Conservation (phyloP, 2,888 invertebrate genomes). For the Volucella inanis region DNA sequence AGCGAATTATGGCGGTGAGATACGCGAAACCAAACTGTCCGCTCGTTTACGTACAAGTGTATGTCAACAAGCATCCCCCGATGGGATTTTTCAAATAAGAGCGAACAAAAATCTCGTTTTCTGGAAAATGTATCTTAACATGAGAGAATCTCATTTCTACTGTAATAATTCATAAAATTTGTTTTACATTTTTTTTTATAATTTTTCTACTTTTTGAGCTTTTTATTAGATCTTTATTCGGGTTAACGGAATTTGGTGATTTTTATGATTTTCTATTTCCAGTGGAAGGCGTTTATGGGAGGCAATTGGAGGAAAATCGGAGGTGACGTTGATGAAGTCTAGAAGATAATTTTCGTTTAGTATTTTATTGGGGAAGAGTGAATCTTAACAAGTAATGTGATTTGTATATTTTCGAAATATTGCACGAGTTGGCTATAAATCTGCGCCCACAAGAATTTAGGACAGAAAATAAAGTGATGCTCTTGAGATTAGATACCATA, state of each 20-base stretch:
- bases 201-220: conserved; percentile 11
- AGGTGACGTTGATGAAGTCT: conserved; percentile 6
- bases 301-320: neutral
- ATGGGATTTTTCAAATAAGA: conserved; percentile 44
- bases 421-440: too few relatives aligned
- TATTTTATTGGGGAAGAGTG: too few relatives aligned
- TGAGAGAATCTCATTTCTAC: conserved; percentile 42
- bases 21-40: conserved; percentile 27
- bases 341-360: too few relatives aligned
- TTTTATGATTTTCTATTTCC: conserved; percentile 59
- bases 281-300: conserved; percentile 14
- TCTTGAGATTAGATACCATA: too few relatives aligned
- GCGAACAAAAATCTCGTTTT: conserved; percentile 38
- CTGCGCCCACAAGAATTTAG: too few relatives aligned
- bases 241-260: conserved; percentile 31
- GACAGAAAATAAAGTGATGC: too few relatives aligned
- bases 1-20: conserved; percentile 67
- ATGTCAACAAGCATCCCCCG: conserved; percentile 38
- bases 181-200: neutral
- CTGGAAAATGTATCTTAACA: conserved; percentile 56
- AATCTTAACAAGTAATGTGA: too few relatives aligned
- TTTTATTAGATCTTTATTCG: conserved; percentile 20
- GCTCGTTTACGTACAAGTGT: conserved; percentile 25
- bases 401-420: too few relatives aligned
- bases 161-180: conserved; percentile 41